Evolutionary conservation across 53 echinoderm and acorn worm genomes (phyloP).

Genomic region (Echinometra lucunter): DNA sequence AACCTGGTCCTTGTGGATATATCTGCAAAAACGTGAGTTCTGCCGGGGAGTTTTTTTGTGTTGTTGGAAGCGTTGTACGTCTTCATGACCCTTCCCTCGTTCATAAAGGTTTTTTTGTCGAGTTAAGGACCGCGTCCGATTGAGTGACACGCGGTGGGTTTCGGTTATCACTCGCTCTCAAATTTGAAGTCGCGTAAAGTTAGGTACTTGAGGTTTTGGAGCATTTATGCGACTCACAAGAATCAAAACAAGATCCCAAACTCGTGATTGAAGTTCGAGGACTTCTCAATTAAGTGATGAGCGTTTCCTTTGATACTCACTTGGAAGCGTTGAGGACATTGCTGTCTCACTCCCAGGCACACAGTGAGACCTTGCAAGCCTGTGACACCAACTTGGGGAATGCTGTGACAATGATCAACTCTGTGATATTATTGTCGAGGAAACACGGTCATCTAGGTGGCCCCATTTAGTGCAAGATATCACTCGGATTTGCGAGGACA

Average conservation of each 20-base stretch:
- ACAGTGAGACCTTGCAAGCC: constrained; percentile 55
- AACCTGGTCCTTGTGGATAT: constrained; percentile 60
- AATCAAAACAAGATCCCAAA: constrained; percentile 56
- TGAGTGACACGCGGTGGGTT: constrained; percentile 58
- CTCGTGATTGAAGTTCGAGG: constrained; percentile 61
- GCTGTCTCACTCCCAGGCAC: constrained; percentile 49
- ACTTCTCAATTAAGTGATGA: constrained; percentile 52
- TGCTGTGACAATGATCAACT: constrained; percentile 51
- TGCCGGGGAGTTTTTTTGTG: constrained; percentile 56
- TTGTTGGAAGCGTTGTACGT: no score
- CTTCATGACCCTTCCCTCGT: neutral
- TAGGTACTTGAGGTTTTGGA: neutral
- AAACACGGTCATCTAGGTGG: constrained; percentile 52
- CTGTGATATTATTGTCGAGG: constrained; percentile 44
- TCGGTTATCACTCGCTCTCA: no score
- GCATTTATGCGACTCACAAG: constrained; percentile 49
- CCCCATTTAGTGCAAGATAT: constrained; percentile 35
- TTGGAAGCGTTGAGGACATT: constrained; percentile 41
- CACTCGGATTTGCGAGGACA: constrained; percentile 45
- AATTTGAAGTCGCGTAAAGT: no score
- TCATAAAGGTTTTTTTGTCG: constrained; percentile 6
- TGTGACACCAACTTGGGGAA: constrained; percentile 4
- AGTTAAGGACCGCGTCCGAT: constrained; percentile 44
- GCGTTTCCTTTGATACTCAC: constrained; percentile 56
- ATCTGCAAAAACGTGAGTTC: constrained; percentile 43